phyloP scores from a whole-genome alignment of 1,140 invertebrate species.

The Trichonephila clavipes region DNA sequence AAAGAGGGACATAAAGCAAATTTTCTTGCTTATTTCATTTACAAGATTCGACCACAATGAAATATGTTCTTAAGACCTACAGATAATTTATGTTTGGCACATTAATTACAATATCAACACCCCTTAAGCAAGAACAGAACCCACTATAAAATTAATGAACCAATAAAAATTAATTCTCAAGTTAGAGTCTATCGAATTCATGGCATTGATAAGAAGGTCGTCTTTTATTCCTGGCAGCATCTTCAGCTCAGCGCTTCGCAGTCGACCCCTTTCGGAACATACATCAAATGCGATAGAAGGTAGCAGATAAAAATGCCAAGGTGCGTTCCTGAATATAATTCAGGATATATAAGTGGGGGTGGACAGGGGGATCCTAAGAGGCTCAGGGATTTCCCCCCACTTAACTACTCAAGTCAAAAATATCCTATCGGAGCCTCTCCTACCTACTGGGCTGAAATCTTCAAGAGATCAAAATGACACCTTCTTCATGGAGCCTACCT shows the following conservation, averaged over 20 bases:
- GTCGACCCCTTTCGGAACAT: conserved; percentile 16
- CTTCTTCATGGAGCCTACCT: conserved; percentile 56
- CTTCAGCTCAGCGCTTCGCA: not conserved
- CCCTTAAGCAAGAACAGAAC: no score
- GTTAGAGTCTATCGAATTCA: not conserved
- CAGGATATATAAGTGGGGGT: conserved; percentile 42
- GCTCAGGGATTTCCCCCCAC: conserved; percentile 73
- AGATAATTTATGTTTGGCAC: no score
- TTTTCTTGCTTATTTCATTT: no score
- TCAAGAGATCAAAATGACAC: conserved; percentile 73
- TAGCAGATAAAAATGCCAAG: conserved; percentile 61
- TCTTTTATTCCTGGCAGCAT: not conserved
- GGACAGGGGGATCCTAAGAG: conserved; percentile 22
- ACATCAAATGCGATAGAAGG: conserved; percentile 59
- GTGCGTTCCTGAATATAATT: conserved; percentile 64
- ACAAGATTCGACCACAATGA: no score
- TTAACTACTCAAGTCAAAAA: conserved; percentile 76
- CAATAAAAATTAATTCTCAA: no score
- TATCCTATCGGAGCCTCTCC: conserved; percentile 64
- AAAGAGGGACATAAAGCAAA: no score
- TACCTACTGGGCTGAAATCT: conserved; percentile 57
- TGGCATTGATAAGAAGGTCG: not conserved
- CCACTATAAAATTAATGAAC: no score
- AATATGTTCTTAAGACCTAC: no score
- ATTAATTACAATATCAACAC: no score